A percentile compares a stretch with the other conserved stretches of the same genome.
Conservation (phyloP, 2,888 invertebrate species). For the Platycnemis pennipes region DNA sequence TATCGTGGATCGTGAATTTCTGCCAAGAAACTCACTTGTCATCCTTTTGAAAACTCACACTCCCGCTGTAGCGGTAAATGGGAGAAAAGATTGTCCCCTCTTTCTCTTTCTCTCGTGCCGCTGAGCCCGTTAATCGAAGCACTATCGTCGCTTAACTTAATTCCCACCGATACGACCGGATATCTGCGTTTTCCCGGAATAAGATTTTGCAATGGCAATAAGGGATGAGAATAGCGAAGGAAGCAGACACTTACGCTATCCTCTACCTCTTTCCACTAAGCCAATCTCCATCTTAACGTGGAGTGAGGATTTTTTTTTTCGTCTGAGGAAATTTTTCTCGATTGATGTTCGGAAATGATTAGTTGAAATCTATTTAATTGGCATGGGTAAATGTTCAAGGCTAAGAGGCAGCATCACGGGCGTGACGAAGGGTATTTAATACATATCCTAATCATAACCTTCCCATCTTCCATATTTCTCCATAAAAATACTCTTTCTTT, state of each 20-base stretch:
- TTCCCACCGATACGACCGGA: constrained; percentile 19
- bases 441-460: too few relatives aligned
- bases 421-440: neutral
- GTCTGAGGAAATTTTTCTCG: neutral
- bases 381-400: neutral
- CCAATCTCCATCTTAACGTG: neutral
- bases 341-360: neutral
- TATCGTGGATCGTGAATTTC: constrained; percentile 42
- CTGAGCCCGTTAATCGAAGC: constrained; percentile 25
- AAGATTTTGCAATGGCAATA: neutral
- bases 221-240: neutral
- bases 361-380: neutral
- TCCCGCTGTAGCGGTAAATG: constrained; percentile 28
- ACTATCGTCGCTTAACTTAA: neutral
- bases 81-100: constrained; percentile 21
- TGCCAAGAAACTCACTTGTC: constrained; percentile 37
- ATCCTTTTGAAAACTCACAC: neutral
- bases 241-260: neutral
- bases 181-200: constrained; percentile 27
- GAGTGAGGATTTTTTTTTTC: neutral
- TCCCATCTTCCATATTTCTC: too few relatives aligned
- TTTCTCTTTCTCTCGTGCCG: neutral
- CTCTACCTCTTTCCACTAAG: neutral
- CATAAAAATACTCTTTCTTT: too few relatives aligned
- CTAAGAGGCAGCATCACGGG: neutral